Evolutionary conservation across 2,113 vertebrate genomes (phyloP).

Genomic region (Sciurus niger): DNA sequence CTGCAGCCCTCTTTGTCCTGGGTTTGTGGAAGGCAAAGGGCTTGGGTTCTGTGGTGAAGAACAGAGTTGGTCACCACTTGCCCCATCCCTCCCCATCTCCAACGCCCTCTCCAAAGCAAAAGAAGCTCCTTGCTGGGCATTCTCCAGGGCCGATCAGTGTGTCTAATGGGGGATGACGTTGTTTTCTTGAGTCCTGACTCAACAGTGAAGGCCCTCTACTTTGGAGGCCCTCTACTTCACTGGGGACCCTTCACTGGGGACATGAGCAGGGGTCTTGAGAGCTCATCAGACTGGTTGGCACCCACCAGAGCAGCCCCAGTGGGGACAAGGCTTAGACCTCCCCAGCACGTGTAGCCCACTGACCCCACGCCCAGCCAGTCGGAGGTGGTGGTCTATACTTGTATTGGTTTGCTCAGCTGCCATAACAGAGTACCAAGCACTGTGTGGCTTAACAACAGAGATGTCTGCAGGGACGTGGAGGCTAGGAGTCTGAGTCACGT

Average conservation of each 20-base stretch:
- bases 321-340: fast-evolving
- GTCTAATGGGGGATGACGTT: not conserved
- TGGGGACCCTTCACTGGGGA: not conserved
- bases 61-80: not conserved
- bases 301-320: not conserved
- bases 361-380: no score
- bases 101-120: not conserved
- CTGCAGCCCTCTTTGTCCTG: not conserved
- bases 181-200: not conserved
- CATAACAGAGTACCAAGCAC: not conserved
- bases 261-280: not conserved
- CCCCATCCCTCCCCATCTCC: not conserved
- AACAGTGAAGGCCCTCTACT: not conserved
- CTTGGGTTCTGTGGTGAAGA: fast-evolving
- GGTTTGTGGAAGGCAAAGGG: not conserved
- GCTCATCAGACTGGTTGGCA: not conserved
- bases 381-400: not conserved
- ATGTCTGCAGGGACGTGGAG: not conserved
- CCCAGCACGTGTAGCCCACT: not conserved
- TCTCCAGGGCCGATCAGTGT: no score
- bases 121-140: fast-evolving
- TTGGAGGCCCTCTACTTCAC: no score
- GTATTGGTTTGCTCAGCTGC: not conserved
- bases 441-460: not conserved
- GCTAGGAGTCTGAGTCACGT: not conserved